Percentiles rank a stretch among this genome's conserved stretches.
Evolutionary conservation across 2,797 vertebrate species (phyloP).

Genomic region (Pangasius djambal): DNA sequence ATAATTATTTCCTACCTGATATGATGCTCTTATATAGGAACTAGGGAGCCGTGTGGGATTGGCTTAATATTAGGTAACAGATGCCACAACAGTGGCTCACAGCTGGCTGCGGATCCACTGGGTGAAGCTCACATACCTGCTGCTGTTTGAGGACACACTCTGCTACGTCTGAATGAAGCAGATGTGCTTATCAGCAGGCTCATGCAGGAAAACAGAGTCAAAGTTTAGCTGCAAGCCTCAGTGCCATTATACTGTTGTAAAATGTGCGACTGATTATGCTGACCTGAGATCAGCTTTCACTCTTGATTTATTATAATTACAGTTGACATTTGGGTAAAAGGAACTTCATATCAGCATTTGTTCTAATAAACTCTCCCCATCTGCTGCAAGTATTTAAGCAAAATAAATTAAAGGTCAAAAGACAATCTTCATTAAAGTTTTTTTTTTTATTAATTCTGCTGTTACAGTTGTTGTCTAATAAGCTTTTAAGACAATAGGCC

Average conservation of each 20-base stretch:
- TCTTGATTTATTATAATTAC: neutral
- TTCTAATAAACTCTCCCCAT: neutral
- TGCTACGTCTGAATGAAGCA: constrained; percentile 24
- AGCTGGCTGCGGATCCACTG: constrained; percentile 27
- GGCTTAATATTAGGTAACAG: constrained; percentile 12
- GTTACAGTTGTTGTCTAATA: neutral
- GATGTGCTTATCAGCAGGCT: constrained; percentile 1
- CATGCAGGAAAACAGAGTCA: constrained; percentile 1
- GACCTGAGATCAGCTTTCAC: neutral
- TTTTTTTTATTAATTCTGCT: neutral
- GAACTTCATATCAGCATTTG: neutral
- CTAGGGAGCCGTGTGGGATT: neutral
- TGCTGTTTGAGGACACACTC: neutral
- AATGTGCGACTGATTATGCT: neutral
- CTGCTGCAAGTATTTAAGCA: neutral
- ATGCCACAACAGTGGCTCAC: constrained; percentile 25
- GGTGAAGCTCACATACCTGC: constrained; percentile 18
- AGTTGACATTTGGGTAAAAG: neutral
- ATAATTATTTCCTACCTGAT: neutral
- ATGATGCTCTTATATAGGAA: neutral
- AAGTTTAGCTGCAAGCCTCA: neutral
- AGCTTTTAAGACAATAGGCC: neutral
- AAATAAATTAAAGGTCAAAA: neutral
- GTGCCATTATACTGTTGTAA: neutral
- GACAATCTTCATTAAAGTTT: neutral